phyloP scores from a whole-genome alignment of 2,797 vertebrate genomes.

The Acipenser transmontanus region DNA sequence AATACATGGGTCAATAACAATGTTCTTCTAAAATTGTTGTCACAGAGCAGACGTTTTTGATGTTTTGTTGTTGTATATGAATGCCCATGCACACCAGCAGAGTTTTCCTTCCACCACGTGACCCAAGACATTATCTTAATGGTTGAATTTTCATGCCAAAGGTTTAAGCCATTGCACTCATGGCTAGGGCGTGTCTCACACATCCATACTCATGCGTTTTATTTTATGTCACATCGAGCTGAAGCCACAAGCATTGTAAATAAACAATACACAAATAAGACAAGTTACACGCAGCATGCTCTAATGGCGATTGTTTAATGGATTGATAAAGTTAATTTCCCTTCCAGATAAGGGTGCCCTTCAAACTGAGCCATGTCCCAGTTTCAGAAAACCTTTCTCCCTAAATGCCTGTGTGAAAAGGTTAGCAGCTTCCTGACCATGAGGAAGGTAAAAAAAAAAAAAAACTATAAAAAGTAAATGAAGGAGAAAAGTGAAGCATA shows the following conservation, averaged over 20 bases:
- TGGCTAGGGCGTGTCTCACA: neutral
- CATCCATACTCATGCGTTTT: neutral
- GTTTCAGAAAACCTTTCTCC: constrained; percentile 42
- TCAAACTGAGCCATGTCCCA: constrained; percentile 34
- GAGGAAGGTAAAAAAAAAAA: constrained; percentile 33
- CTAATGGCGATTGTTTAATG: constrained; percentile 2
- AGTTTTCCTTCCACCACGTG: neutral
- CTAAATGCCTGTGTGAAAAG: constrained; percentile 35
- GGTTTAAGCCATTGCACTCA: constrained; percentile 8
- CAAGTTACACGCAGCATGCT: neutral
- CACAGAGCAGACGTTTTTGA: neutral
- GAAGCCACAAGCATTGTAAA: neutral
- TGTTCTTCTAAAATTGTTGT: neutral
- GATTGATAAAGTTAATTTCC: constrained; percentile 5
- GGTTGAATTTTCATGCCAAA: constrained; percentile 11
- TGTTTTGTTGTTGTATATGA: neutral
- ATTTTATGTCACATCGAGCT: neutral
- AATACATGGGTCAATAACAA: neutral
- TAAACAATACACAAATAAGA: neutral
- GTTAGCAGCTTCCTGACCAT: constrained; percentile 38
- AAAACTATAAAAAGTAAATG: constrained; percentile 35
- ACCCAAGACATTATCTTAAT: constrained; percentile 19
- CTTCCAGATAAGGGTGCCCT: neutral
- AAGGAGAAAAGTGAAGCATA: constrained; percentile 25
- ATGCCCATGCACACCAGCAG: neutral